Evolutionary conservation across 2,797 vertebrate genomes (phyloP), one percentile per base, ranked within the genome.

Genomic region (Phalloptychus januarius): DNA sequence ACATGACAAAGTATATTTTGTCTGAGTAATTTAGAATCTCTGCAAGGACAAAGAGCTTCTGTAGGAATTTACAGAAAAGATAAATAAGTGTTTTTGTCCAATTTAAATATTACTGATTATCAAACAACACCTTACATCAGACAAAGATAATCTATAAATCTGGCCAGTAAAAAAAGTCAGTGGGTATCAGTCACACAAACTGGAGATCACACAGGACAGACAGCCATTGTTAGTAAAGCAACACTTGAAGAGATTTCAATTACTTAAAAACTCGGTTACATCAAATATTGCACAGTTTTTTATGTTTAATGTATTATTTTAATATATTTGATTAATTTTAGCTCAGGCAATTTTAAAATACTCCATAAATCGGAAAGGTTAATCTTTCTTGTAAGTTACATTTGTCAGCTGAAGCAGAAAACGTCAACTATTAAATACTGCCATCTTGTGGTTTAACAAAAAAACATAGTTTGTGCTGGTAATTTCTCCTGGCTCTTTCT

Each of bases 361-460:
- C 42, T 40, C 36, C 13, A 18, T n/a, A 58, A 18, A 42, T n/a
- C 18, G n/a, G 16, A 44, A 40, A 2, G 18, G 23, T 44, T 28
- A 42, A 0, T 7, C 10, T 54, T 10, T 10, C 7, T 54, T 4
- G 15, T 7, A 25, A 63, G n/a, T 5, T 20, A 11, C 28, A 18
- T 2, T 18, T 58, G n/a, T 7, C 1, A 42, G 16, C 28, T 8
- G 6, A 5, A 20, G 4, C 8, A 12, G 12, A 2, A 5, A 40
- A 5, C 33, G 87, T 83, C 12, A 46, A 61, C 61, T 82, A 48
- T 74, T 88, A 73, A 83, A 88, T 61, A 28, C 0, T 73, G 85
- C 84, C 93, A 92, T 83, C 94, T 92, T 74, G 86, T 93, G 94
- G 91, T 77, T 8, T 13, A 16, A 40, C 20, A 65, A 18, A 38